Conservation (phyloP, 2,113 vertebrate species). For the Telmatochromis brachygnathus region DNA sequence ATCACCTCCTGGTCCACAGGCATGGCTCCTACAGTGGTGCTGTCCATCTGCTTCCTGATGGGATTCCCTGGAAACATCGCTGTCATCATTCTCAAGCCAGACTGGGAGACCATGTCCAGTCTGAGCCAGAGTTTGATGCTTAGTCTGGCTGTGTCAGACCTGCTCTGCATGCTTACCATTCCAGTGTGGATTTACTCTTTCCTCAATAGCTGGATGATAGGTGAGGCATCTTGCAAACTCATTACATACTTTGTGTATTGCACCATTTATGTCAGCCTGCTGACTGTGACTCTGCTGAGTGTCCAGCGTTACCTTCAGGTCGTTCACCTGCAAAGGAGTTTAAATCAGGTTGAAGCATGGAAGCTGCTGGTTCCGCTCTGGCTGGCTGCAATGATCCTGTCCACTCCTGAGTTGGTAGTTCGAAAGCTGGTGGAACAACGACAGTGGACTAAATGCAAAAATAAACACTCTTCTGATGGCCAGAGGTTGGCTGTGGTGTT, state of each 20-base stretch:
- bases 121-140: conserved; percentile 8
- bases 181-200: background rate
- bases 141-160: conserved; percentile 11
- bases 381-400: background rate
- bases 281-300: conserved; percentile 6
- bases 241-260: background rate
- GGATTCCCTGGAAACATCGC: conserved; percentile 26
- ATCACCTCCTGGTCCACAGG: background rate
- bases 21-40: background rate
- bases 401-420: background rate
- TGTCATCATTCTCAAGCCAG: background rate
- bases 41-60: conserved; percentile 6
- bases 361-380: background rate
- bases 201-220: background rate
- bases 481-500: background rate
- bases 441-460: rapidly evolving
- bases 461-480: background rate
- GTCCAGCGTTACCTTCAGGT: conserved; percentile 21
- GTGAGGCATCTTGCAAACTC: background rate
- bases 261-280: background rate
- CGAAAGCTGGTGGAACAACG: background rate
- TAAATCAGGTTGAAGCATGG: background rate
- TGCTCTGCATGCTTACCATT: conserved; percentile 8
- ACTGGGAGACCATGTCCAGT: background rate
- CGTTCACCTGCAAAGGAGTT: background rate